Conservation (phyloP, 2,113 vertebrate species). For the Gobius niger region DNA sequence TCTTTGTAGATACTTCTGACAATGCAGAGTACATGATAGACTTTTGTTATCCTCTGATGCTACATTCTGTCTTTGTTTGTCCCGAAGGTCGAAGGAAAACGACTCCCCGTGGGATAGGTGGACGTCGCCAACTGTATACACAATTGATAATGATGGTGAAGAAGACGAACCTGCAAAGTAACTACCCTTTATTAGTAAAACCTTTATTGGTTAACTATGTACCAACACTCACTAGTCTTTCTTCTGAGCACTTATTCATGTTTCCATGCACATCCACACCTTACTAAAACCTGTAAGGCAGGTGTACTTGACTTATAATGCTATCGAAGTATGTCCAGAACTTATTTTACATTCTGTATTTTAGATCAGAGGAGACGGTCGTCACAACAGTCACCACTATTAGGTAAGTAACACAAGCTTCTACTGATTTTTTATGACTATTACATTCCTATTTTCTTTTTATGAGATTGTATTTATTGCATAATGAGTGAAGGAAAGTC, state of each 20-base stretch:
- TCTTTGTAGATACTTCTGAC: not conserved
- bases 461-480: too few species aligned
- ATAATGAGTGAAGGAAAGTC: too few species aligned
- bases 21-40: not conserved
- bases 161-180: constrained; percentile 30
- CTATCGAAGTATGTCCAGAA: not conserved
- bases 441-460: too few species aligned
- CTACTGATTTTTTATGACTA: too few species aligned
- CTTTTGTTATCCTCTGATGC: constrained; percentile 3
- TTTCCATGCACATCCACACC: too few species aligned
- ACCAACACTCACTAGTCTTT: too few species aligned
- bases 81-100: constrained; percentile 60
- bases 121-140: constrained; percentile 65
- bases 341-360: not conserved
- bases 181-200: constrained; percentile 53
- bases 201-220: too few species aligned
- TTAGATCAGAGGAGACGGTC: constrained; percentile 37
- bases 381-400: constrained; percentile 52
- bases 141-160: constrained; percentile 17
- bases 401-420: constrained; percentile 32
- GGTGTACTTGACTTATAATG: too few species aligned
- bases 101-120: constrained; percentile 73
- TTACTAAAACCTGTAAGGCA: too few species aligned
- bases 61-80: constrained; percentile 28
- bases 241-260: too few species aligned